Conservation (phyloP, 1,140 invertebrate species). For the Drosophila malerkotliana region DNA sequence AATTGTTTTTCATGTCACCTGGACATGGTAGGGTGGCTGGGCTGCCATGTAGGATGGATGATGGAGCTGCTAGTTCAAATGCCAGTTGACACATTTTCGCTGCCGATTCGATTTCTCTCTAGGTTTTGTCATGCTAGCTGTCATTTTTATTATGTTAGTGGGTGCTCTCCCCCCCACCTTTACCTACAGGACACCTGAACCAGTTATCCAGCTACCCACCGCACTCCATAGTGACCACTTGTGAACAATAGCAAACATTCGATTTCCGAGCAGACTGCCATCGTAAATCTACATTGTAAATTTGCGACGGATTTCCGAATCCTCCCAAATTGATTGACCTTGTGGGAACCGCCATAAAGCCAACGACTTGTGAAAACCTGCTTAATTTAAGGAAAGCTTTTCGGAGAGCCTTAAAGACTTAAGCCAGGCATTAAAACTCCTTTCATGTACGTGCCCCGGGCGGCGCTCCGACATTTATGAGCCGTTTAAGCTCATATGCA, state of each 20-base stretch:
- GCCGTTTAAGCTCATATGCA: conserved; percentile 1
- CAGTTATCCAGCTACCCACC: not conserved
- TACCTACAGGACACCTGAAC: not conserved
- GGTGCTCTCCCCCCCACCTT: conserved; percentile 4
- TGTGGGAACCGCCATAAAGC: conserved; percentile 31
- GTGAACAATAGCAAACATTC: conserved; percentile 31
- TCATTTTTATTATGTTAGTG: conserved; percentile 44
- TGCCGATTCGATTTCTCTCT: conserved; percentile 37
- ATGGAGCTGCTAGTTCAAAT: conserved; percentile 56
- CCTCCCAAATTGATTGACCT: conserved; percentile 44
- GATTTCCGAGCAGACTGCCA: conserved; percentile 36
- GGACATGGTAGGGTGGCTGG: conserved; percentile 20
- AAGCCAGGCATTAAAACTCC: conserved; percentile 43
- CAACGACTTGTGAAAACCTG: conserved; percentile 48
- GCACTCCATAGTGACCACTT: not conserved
- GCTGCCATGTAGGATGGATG: not conserved
- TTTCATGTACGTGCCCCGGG: conserved; percentile 7
- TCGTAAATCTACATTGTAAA: conserved; percentile 63
- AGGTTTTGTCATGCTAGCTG: conserved; percentile 39
- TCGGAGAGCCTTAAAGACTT: not conserved
- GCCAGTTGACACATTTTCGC: conserved; percentile 73
- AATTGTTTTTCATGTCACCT: conserved; percentile 68
- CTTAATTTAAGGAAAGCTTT: conserved; percentile 10
- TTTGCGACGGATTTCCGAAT: conserved; percentile 59
- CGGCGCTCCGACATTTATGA: conserved; percentile 58